Percentiles rank a stretch among this genome's conserved stretches.
Evolutionary conservation across 2,113 vertebrate species (phyloP).

Genomic region (Amphilophus citrinellus): DNA sequence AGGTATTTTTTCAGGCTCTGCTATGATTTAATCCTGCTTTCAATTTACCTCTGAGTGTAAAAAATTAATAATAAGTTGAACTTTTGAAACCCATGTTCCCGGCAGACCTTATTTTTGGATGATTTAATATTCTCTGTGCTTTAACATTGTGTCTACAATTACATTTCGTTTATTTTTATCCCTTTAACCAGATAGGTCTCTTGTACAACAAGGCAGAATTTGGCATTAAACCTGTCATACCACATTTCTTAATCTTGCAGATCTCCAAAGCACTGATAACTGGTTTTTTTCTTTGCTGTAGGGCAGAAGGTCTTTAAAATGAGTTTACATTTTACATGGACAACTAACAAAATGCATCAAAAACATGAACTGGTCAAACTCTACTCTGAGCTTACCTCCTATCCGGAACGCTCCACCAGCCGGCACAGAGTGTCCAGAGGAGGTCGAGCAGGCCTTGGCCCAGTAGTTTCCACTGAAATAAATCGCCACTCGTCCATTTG

Average conservation of each 20-base stretch:
- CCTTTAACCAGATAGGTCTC: neutral
- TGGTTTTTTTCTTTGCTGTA: neutral
- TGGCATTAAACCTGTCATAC: no score
- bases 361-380: neutral
- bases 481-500: slow-evolving; percentile 71
- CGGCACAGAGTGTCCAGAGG: slow-evolving; percentile 71
- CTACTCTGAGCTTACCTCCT: slow-evolving; percentile 67
- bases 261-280: neutral
- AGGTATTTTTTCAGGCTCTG: no score
- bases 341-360: neutral
- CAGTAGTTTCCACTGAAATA: slow-evolving; percentile 76
- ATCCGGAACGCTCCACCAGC: slow-evolving; percentile 83
- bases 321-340: neutral
- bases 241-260: neutral
- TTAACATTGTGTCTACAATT: neutral
- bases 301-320: neutral
- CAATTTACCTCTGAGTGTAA: no score
- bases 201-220: no score
- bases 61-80: no score
- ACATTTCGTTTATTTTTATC: neutral
- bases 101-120: neutral
- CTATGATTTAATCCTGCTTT: no score
- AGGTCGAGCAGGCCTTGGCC: slow-evolving; percentile 69
- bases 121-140: neutral
- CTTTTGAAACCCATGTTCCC: no score